These are phyloP conservation scores for Procambarus clarkii DNA, from an alignment of 1,140 invertebrate genomes.

Conservation along the genomic window DNA sequence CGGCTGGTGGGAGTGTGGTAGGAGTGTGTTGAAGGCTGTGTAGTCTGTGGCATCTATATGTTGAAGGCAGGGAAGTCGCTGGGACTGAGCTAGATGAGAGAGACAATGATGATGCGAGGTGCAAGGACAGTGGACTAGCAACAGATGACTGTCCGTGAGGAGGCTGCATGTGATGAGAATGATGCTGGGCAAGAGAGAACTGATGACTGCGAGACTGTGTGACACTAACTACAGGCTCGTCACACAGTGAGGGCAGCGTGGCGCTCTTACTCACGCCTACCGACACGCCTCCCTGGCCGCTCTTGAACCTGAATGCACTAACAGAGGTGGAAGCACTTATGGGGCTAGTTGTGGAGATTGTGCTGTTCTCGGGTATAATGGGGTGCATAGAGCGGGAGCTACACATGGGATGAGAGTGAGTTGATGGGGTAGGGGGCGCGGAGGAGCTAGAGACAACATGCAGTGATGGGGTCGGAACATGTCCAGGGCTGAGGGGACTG, in stretches of 20 bases:
- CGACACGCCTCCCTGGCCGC: neutral
- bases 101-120: slow-evolving; percentile 19
- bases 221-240: neutral
- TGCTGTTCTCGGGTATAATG: slow-evolving; percentile 18
- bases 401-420: neutral
- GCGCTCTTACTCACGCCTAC: slow-evolving; percentile 28
- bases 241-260: slow-evolving; percentile 23
- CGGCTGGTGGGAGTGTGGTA: neutral
- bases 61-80: neutral
- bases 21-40: slow-evolving; percentile 31
- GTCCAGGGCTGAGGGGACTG: neutral
- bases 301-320: slow-evolving; percentile 34
- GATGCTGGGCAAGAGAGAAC: neutral
- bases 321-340: slow-evolving; percentile 13
- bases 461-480: neutral
- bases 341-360: neutral
- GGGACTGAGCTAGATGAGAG: slow-evolving; percentile 25
- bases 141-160: slow-evolving; percentile 16
- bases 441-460: neutral
- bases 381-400: neutral
- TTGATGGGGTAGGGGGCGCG: neutral
- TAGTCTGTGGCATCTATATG: neutral
- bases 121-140: slow-evolving; percentile 20
- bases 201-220: slow-evolving; percentile 40
- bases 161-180: neutral